Percentiles rank a stretch among this genome's conserved stretches.
Conservation (phyloP, 2,888 invertebrate species). For the Gymnoscelis rufifasciata region DNA sequence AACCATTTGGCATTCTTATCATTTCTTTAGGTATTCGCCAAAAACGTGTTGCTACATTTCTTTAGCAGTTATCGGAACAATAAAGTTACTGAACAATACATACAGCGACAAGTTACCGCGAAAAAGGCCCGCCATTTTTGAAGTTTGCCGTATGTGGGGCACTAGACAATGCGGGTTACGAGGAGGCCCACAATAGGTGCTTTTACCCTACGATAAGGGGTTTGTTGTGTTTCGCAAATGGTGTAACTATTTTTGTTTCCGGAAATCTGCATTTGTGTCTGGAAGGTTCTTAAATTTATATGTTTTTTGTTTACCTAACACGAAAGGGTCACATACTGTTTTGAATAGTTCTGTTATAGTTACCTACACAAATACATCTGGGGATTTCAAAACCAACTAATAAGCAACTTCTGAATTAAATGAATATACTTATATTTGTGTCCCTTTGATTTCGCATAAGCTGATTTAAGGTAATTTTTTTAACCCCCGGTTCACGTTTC, state of each 20-base stretch:
- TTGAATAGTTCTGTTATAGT: too few species aligned
- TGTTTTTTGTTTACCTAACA: not conserved
- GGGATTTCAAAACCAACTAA: too few species aligned
- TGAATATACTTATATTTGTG: too few species aligned
- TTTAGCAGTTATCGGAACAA: constrained; percentile 18
- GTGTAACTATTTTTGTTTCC: constrained; percentile 15
- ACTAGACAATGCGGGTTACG: constrained; percentile 36
- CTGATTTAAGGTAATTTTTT: too few species aligned
- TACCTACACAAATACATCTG: too few species aligned
- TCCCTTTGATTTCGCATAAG: too few species aligned
- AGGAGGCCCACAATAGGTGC: constrained; percentile 41
- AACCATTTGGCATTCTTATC: constrained; percentile 15
- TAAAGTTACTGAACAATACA: constrained; percentile 16
- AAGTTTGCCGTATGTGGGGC: constrained; percentile 53
- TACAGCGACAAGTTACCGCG: constrained; percentile 24
- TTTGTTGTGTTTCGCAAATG: constrained; percentile 15
- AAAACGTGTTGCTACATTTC: constrained; percentile 20
- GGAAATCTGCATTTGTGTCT: constrained; percentile 11
- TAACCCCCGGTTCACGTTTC: too few species aligned
- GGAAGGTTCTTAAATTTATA: not conserved
- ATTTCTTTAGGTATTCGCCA: constrained; percentile 23
- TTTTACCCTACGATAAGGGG: constrained; percentile 43
- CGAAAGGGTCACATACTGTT: too few species aligned
- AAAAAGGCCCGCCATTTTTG: constrained; percentile 39
- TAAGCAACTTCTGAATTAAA: too few species aligned